These are phyloP conservation scores for Drosophila paulistorum DNA, from an alignment of 1,140 invertebrate species.

Conservation along the genomic window DNA sequence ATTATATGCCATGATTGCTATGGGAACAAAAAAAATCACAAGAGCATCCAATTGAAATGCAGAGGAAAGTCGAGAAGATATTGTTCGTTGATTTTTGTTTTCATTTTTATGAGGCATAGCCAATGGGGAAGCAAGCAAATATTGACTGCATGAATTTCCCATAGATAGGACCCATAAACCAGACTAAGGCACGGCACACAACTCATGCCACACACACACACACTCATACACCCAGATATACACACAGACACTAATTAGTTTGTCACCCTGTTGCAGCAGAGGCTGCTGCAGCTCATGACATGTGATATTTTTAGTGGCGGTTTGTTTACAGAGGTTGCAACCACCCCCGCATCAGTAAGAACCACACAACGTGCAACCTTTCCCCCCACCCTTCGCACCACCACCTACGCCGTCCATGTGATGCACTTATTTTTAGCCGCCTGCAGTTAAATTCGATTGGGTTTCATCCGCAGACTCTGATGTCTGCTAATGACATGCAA, in stretches of 20 bases:
- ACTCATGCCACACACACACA: background rate
- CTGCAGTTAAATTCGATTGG: constrained; percentile 50
- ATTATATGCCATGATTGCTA: constrained; percentile 29
- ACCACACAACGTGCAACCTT: background rate
- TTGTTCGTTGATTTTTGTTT: background rate
- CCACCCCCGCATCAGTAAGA: constrained; percentile 2
- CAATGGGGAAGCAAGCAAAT: constrained; percentile 30
- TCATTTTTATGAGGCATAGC: constrained; percentile 3
- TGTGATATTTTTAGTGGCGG: constrained; percentile 74
- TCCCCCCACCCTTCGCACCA: background rate
- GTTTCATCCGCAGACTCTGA: constrained; percentile 9
- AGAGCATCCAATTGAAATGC: constrained; percentile 2
- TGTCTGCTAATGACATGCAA: constrained; percentile 72
- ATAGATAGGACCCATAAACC: background rate
- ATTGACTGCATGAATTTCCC: constrained; percentile 27
- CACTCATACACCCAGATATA: background rate
- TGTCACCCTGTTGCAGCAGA: constrained; percentile 7
- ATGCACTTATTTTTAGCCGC: constrained; percentile 59
- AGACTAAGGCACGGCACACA: constrained; percentile 6
- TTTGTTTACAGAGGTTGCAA: constrained; percentile 59
- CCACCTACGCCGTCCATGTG: background rate
- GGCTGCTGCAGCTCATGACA: constrained; percentile 42
- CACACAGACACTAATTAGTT: constrained; percentile 59
- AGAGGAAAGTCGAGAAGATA: constrained; percentile 5
- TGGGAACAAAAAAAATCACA: constrained; percentile 36